Evolutionary conservation across 1,140 invertebrate genomes (phyloP), one percentile per base, ranked within the genome.

Genomic region (Brachionus koreanus): DNA sequence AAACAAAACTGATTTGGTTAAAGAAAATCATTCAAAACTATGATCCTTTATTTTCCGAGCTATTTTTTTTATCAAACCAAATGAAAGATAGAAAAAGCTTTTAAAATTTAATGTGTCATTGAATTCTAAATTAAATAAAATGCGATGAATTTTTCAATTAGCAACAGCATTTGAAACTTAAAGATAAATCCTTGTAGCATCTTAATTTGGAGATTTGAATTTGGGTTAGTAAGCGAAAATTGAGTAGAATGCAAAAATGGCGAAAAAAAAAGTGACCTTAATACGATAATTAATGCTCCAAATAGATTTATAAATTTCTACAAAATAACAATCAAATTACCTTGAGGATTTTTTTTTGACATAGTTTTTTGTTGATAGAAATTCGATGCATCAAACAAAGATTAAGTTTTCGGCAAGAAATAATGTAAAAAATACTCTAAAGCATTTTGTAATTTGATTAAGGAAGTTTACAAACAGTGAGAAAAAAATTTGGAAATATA

Each of bases 321-420:
- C 49, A 57, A 57, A 57, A 57, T 23, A 57, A 57, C 49, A 57
- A 57, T 57, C 16, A 57, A 57, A 57, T 57, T 57, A 57, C 49
- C 49, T 57, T 57, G 49, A 57, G 49, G 49, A 57, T 57, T 57
- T 57, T 57, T 57, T 57, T 57, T 57, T 57, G 49, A 57, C 49
- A 57, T 57, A 57, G 49, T 57, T 57, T 49, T 57, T 57, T 57
- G 49, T 57, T 57, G 49, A 23, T 57, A 57, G 49, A 57, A 57
- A 57, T 57, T 57, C 6, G 49, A 57, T 57, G 49, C 49, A 57
- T 57, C 19, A 57, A 57, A 25, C 49, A 25, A 57, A 57, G 19
- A 57, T 57, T 57, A 57, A 57, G 49, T 57, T 57, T 57, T 57
- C 49, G 49, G 49, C 49, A 57, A 19, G 2, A 57, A 57, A 57